These are phyloP conservation scores for Heliconius melpomene DNA, from an alignment of 1,140 invertebrate species.

Conservation along the genomic window DNA sequence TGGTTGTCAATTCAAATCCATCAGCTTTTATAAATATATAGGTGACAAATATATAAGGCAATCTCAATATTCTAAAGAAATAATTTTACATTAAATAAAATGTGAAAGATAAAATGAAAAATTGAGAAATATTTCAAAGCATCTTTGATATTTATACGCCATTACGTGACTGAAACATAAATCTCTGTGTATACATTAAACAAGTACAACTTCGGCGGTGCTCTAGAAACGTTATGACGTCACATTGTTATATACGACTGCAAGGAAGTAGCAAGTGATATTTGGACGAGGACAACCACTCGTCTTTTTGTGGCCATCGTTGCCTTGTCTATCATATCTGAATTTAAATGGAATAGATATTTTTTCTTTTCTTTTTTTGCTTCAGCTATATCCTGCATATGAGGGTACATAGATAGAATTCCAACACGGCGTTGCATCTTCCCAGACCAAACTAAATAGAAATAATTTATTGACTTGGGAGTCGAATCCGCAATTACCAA, in stretches of 20 bases:
- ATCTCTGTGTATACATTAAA: neutral
- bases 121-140: neutral
- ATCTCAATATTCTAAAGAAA: too few relatives aligned
- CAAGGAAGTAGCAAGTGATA: conserved; percentile 31
- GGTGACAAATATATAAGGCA: too few relatives aligned
- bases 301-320: conserved; percentile 22
- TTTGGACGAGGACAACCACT: conserved; percentile 32
- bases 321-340: neutral
- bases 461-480: too few relatives aligned
- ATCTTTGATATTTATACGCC: neutral
- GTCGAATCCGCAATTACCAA: too few relatives aligned
- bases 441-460: too few relatives aligned
- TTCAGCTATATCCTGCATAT: too few relatives aligned
- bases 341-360: neutral
- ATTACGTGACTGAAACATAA: neutral
- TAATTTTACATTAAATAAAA: too few relatives aligned
- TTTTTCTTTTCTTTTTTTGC: too few relatives aligned
- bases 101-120: neutral
- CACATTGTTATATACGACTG: neutral
- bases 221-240: conserved; percentile 18
- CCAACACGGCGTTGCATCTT: too few relatives aligned
- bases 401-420: too few relatives aligned
- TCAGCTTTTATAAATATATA: too few relatives aligned
- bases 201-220: conserved; percentile 7
- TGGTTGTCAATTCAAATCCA: too few relatives aligned